Conservation (phyloP, 2,888 invertebrate species). For the Pachycephus smyrnensis region DNA sequence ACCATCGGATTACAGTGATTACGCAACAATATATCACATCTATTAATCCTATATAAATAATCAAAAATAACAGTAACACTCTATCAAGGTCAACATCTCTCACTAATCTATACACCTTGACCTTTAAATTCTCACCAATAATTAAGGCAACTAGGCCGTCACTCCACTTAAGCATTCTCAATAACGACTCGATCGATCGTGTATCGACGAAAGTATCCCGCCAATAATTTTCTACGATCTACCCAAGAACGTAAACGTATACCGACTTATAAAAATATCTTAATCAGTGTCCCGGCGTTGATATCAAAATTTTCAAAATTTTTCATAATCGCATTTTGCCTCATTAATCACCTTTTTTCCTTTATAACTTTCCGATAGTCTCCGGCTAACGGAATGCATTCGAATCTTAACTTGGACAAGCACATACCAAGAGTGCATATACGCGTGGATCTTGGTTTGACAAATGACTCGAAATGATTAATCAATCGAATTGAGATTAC, state of each 20-base stretch:
- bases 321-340: background rate
- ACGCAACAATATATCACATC: no score
- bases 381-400: no score
- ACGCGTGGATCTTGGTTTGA: constrained; percentile 21
- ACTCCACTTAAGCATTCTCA: background rate
- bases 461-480: constrained; percentile 23
- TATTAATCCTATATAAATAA: no score
- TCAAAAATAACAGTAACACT: background rate
- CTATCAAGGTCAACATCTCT: background rate
- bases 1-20: no score
- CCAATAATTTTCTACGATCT: background rate
- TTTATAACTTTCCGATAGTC: background rate
- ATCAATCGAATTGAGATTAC: constrained; percentile 62
- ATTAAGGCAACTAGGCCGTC: background rate
- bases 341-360: background rate
- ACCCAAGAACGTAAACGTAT: background rate
- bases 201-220: background rate
- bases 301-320: background rate
- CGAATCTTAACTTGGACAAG: no score
- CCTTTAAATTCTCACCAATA: background rate
- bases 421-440: background rate
- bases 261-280: background rate
- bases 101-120: background rate
- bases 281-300: background rate
- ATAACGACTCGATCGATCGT: background rate